A percentile compares a stretch with the other conserved stretches of the same genome.
phyloP scores from a whole-genome alignment of 2,113 vertebrate genomes.

The Thamnaconus septentrionalis region DNA sequence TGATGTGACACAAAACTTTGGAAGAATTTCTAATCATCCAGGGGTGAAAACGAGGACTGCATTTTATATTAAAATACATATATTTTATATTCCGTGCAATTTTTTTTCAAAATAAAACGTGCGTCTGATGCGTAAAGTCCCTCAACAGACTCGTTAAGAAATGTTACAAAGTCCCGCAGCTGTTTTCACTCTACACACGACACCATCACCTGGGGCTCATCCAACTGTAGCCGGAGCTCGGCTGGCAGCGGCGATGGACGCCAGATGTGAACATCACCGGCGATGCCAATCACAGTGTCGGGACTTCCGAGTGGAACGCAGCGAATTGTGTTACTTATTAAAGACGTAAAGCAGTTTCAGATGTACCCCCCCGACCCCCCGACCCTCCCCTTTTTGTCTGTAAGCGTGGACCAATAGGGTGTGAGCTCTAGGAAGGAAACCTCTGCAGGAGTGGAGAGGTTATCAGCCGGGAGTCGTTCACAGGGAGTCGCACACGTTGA shows the following conservation, averaged over 20 bases:
- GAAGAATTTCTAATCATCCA: too few relatives aligned
- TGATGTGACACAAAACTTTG: too few relatives aligned
- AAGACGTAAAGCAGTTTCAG: slow-evolving; percentile 13
- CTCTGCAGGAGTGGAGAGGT: slow-evolving; percentile 54
- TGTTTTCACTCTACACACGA: slow-evolving; percentile 46
- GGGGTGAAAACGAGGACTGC: too few relatives aligned
- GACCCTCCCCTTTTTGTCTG: slow-evolving; percentile 1
- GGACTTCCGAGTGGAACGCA: too few relatives aligned
- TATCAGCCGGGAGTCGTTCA: slow-evolving; percentile 61
- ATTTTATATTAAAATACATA: too few relatives aligned
- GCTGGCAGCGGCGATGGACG: slow-evolving; percentile 9
- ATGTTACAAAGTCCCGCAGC: slow-evolving; percentile 32
- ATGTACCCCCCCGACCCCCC: too few relatives aligned
- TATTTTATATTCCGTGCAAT: too few relatives aligned
- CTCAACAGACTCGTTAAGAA: slow-evolving; percentile 26
- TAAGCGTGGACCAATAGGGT: slow-evolving; percentile 14
- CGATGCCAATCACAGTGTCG: slow-evolving; percentile 14
- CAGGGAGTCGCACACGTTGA: slow-evolving; percentile 29
- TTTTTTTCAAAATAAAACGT: too few relatives aligned
- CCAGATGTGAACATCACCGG: slow-evolving; percentile 40
- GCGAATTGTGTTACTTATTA: background rate
- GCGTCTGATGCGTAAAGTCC: too few relatives aligned
- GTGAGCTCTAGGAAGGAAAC: slow-evolving; percentile 51
- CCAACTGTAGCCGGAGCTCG: background rate
- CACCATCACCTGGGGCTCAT: slow-evolving; percentile 28